Evolutionary conservation across 1,140 invertebrate species (phyloP).

Genomic region (Cryptotermes secundus): DNA sequence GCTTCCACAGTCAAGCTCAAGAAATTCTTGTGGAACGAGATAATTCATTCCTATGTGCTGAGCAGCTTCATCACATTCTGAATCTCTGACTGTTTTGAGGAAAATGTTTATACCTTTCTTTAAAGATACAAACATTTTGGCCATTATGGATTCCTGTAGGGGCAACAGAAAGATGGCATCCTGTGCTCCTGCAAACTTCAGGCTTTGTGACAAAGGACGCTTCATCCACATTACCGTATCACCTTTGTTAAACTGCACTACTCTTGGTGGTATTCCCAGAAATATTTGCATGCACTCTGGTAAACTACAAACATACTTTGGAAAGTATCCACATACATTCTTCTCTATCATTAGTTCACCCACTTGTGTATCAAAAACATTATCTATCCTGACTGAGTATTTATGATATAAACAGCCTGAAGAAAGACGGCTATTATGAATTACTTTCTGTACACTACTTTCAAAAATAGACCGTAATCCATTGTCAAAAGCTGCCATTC

Average conservation of each 20-base stretch:
- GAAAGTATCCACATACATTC: background rate
- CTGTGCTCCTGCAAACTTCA: background rate
- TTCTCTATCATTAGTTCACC: background rate
- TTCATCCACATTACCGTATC: background rate
- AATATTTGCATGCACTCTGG: background rate
- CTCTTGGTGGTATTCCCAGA: background rate
- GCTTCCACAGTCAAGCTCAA: background rate
- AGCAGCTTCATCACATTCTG: background rate
- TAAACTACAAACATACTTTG: background rate
- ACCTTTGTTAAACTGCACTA: background rate
- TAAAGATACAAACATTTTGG: background rate
- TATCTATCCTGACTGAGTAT: background rate
- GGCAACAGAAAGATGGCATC: background rate
- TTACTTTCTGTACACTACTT: background rate
- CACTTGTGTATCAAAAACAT: slow-evolving; percentile 1
- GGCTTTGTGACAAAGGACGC: background rate
- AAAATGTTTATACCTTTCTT: background rate
- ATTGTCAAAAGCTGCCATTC: background rate
- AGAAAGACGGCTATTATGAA: background rate
- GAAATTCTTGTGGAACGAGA: background rate
- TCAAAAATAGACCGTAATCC: background rate
- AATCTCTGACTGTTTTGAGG: background rate
- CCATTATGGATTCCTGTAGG: background rate
- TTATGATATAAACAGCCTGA: background rate
- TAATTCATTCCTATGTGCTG: background rate